A percentile compares a stretch with the other conserved stretches of the same genome.
Conservation (phyloP, 2,797 vertebrate genomes). For the Girardinus metallicus region DNA sequence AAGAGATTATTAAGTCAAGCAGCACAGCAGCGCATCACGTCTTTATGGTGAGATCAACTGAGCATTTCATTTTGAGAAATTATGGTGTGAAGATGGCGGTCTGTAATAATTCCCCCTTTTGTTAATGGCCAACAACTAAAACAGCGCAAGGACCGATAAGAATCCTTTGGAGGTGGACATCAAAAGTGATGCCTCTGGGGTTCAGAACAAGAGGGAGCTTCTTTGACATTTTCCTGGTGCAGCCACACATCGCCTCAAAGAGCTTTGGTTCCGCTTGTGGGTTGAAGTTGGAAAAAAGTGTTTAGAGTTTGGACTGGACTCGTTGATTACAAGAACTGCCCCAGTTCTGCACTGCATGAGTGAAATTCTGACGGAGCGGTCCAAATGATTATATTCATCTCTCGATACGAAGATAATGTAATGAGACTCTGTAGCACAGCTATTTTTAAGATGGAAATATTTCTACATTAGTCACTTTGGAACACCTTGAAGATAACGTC, state of each 20-base stretch:
- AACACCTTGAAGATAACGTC: conserved; percentile 68
- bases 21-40: conserved; percentile 41
- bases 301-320: conserved; percentile 51
- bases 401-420: conserved; percentile 56
- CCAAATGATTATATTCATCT: conserved; percentile 72
- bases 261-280: conserved; percentile 57
- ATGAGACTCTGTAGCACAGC: conserved; percentile 52
- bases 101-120: conserved; percentile 51
- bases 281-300: conserved; percentile 56
- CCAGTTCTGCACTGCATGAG: conserved; percentile 60
- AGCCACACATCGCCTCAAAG: conserved; percentile 62
- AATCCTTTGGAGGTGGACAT: conserved; percentile 74
- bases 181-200: conserved; percentile 68
- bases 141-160: conserved; percentile 63
- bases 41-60: conserved; percentile 48
- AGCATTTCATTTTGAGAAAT: conserved; percentile 53
- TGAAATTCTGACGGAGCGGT: conserved; percentile 64
- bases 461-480: conserved; percentile 65
- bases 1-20: conserved; percentile 18
- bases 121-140: conserved; percentile 70
- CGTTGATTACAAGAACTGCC: conserved; percentile 61
- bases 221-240: conserved; percentile 63
- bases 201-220: conserved; percentile 60
- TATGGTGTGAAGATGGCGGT: conserved; percentile 42
- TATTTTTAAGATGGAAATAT: conserved; percentile 70